Conservation (phyloP, 64 coral and sea anemone genomes). For the Actinia equina region DNA sequence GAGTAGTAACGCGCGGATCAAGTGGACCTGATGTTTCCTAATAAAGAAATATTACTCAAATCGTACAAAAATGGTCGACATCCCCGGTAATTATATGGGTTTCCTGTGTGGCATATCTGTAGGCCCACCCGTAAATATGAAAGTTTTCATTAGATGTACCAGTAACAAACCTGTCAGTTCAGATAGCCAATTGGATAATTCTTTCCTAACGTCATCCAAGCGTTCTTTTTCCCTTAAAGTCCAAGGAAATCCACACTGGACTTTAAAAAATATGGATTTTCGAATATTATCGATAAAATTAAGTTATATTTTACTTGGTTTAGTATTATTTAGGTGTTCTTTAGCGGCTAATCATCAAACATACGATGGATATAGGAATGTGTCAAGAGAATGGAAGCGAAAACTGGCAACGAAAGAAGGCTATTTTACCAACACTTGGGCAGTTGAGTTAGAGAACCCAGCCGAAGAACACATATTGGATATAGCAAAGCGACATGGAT, state of each 20-base stretch:
- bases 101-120: background rate
- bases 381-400: conserved; percentile 76
- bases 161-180: conserved; percentile 2
- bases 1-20: no score
- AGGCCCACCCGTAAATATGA: conserved; percentile 6
- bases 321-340: background rate
- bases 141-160: conserved; percentile 12
- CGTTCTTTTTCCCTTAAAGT: background rate
- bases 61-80: background rate
- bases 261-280: conserved; percentile 11
- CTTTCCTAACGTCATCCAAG: background rate
- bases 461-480: conserved; percentile 64
- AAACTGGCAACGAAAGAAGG: conserved; percentile 89
- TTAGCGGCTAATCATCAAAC: background rate
- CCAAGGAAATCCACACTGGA: background rate
- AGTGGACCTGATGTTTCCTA: no score
- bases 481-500: conserved; percentile 90
- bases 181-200: conserved; percentile 23
- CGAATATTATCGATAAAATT: background rate
- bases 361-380: conserved; percentile 30
- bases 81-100: background rate
- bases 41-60: no score
- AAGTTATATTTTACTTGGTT: conserved; percentile 2
- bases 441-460: conserved; percentile 79
- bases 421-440: conserved; percentile 99